Conservation (phyloP, 2,888 invertebrate species). For the Erpobdella octoculata region DNA sequence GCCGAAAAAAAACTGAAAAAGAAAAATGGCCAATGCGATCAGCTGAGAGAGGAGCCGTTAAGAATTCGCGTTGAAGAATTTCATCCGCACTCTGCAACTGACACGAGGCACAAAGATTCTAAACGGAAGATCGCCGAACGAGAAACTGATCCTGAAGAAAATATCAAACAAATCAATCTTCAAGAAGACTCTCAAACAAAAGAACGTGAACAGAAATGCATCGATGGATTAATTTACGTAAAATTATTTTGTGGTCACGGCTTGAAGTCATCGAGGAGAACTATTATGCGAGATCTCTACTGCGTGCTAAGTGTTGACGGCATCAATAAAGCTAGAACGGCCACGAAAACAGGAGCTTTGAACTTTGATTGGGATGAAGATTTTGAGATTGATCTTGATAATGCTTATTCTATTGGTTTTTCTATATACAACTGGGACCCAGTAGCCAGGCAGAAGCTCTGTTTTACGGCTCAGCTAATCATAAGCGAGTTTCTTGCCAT, state of each 20-base stretch:
- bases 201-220: constrained; percentile 35
- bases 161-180: not conserved
- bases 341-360: constrained; percentile 86
- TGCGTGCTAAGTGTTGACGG: constrained; percentile 95
- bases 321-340: constrained; percentile 89
- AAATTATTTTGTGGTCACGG: constrained; percentile 55
- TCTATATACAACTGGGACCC: constrained; percentile 99
- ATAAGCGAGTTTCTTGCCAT: constrained; percentile 25
- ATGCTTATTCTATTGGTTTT: constrained; percentile 80
- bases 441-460: constrained; percentile 74
- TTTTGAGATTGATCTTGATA: constrained; percentile 89
- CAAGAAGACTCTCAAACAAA: not conserved
- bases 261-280: constrained; percentile 50
- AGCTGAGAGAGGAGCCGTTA: constrained; percentile 43
- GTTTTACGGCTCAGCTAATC: constrained; percentile 22
- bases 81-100: constrained; percentile 41
- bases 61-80: constrained; percentile 50
- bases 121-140: not conserved
- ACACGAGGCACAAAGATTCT: not conserved
- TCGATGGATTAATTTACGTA: constrained; percentile 48
- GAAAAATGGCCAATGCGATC: not conserved
- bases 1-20: not conserved
- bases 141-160: not conserved
- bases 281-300: constrained; percentile 67
- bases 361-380: constrained; percentile 99